Evolutionary conservation across 2,797 vertebrate genomes (phyloP), one percentile per base, ranked within the genome.

Genomic region (Pangasius larnaudii): DNA sequence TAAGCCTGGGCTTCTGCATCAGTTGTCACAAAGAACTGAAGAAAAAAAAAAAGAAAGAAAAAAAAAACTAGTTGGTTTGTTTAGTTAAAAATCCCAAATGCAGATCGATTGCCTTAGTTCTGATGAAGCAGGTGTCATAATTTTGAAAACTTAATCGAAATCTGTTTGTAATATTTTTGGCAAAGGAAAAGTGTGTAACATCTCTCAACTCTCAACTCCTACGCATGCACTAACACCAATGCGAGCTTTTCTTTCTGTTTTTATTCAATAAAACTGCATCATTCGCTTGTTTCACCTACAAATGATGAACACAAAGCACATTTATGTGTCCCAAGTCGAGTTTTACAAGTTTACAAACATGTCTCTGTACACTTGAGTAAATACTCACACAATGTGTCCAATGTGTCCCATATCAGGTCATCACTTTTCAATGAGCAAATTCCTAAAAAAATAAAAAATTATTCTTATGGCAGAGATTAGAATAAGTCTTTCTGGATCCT

Each of bases 391-490:
- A 86, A 3, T n/a, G 59, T 39, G 16, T 74, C 51, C 16, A 58
- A 18, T 24, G 59, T 61, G 11, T 74, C 39, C 11, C 11, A 33
- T 27, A 86, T 92, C 92, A 88, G 89, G 89, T 90, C 95, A 95
- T 95, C 85, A 78, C 90, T 91, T 16, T 49, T 27, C n/a, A 79
- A 86, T 69, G 86, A 89, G 49, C 89, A 91, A 88, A 92, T 91
- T 92, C 88, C 86, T 91, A 94, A 95, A 96, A 96, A n/a, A 9
- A 1, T 1, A n/a, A 18, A 39, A 24, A 36, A 58, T 46, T 6
- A 46, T 46, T 46, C 42, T 13, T 96, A 96, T 96, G 96, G 95
- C 95, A 97, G 96, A 94, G 91, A 91, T 49, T 6, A 7, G 9
- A 49, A 69, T 91, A 91, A 89, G 93, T 93, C 94, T 94, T 94